Percentiles rank a stretch among this genome's conserved stretches.
phyloP scores from a whole-genome alignment of 30 jellyfish, hydroid and myxozoan genomes.

The Phacellophora camtschatica region DNA sequence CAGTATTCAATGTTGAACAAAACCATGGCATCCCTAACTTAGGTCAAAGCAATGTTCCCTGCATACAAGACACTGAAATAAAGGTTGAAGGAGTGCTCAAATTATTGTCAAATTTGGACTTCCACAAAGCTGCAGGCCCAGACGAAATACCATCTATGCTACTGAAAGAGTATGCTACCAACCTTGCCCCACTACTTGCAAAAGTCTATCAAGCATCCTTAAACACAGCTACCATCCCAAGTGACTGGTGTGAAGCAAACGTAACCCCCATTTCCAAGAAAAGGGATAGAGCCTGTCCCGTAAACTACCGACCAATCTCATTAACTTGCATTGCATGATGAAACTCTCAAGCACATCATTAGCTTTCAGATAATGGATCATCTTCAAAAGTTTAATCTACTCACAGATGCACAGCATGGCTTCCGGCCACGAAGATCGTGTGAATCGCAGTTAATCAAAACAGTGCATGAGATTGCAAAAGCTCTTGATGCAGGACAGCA shows the following conservation, averaged over 20 bases:
- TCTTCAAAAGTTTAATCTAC: neutral
- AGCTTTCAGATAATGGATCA: neutral
- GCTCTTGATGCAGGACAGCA: neutral
- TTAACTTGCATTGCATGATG: neutral
- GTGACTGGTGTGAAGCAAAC: conserved; percentile 10
- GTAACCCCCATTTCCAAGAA: neutral
- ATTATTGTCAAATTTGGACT: neutral
- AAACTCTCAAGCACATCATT: neutral
- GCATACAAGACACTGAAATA: neutral
- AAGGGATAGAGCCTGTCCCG: neutral
- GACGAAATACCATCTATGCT: conserved; percentile 9
- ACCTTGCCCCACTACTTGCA: neutral
- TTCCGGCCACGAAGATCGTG: neutral
- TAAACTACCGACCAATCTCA: neutral
- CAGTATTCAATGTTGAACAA: neutral
- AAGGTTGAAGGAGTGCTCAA: conserved; percentile 14
- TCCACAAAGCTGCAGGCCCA: conserved; percentile 44
- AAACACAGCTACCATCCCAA: neutral
- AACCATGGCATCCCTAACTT: neutral
- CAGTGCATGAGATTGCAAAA: neutral
- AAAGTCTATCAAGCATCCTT: conserved; percentile 20
- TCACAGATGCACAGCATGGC: neutral
- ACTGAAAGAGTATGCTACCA: conserved; percentile 24
- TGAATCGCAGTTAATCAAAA: neutral
- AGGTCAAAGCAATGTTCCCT: neutral